A percentile compares a stretch with the other conserved stretches of the same genome.
phyloP scores from a whole-genome alignment of 1,140 invertebrate genomes.

The Drosophila biarmipes region DNA sequence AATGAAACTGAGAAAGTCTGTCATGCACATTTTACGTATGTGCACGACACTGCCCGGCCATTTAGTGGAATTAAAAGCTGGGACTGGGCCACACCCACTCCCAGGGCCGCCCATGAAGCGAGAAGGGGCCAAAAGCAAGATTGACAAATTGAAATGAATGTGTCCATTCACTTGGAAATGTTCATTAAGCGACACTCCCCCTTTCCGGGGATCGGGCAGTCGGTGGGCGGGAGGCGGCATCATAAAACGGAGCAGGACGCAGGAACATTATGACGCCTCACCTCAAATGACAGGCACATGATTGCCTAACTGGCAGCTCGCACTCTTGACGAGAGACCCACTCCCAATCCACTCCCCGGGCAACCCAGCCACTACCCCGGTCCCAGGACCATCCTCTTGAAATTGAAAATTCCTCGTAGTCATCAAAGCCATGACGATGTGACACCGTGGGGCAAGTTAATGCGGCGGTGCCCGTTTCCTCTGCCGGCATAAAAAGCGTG shows the following conservation, averaged over 20 bases:
- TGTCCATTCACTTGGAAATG: slow-evolving; percentile 76
- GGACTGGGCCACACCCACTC: slow-evolving; percentile 23
- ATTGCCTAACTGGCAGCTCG: slow-evolving; percentile 64
- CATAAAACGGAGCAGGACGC: slow-evolving; percentile 62
- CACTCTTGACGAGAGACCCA: slow-evolving; percentile 47
- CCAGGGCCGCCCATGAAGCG: slow-evolving; percentile 19
- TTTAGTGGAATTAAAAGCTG: slow-evolving; percentile 74
- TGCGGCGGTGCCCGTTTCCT: slow-evolving; percentile 29
- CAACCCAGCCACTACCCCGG: background rate
- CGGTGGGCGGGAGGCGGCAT: slow-evolving; percentile 20
- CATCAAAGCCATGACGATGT: slow-evolving; percentile 58
- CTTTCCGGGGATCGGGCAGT: background rate
- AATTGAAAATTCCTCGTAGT: slow-evolving; percentile 80
- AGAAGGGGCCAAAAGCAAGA: slow-evolving; percentile 34
- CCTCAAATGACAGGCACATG: slow-evolving; percentile 70
- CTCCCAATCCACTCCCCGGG: slow-evolving; percentile 20
- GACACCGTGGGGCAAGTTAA: slow-evolving; percentile 29
- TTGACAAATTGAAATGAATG: slow-evolving; percentile 83
- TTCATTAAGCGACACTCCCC: slow-evolving; percentile 64
- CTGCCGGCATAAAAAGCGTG: slow-evolving; percentile 65
- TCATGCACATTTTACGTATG: slow-evolving; percentile 72
- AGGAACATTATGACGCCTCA: slow-evolving; percentile 72
- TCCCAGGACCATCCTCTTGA: slow-evolving; percentile 45
- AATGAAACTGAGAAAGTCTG: slow-evolving; percentile 57
- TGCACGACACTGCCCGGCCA: slow-evolving; percentile 53